These are phyloP conservation scores for Apostichopus californicus DNA, from an alignment of 35 echinoderm and acorn worm species.

Conservation along the genomic window DNA sequence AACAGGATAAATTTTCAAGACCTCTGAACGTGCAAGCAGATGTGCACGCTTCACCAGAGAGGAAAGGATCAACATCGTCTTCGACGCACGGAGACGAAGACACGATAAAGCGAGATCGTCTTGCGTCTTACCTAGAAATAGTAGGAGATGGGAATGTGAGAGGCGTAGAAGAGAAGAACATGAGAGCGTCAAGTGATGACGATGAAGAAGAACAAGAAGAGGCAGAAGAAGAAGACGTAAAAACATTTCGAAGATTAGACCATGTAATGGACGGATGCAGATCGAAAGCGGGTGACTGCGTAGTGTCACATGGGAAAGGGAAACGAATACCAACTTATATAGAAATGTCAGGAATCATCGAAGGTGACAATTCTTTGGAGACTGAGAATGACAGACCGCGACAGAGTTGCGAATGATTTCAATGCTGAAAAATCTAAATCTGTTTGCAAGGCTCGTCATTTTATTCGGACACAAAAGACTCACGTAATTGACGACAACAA, in stretches of 20 bases:
- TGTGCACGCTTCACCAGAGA: background rate
- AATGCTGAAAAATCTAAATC: too few species aligned
- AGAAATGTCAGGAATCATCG: background rate
- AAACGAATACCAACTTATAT: background rate
- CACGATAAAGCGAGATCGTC: background rate
- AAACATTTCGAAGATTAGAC: background rate
- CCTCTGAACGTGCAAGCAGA: conserved; percentile 34
- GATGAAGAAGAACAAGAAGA: background rate
- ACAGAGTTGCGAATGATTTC: too few species aligned
- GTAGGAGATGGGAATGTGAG: background rate
- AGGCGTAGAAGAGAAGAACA: background rate
- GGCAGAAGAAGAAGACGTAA: background rate
- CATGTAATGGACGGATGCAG: too few species aligned
- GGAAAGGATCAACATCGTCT: too few species aligned
- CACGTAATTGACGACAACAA: too few species aligned
- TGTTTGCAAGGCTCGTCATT: too few species aligned
- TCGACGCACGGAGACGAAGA: background rate
- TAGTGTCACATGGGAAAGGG: background rate
- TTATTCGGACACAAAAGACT: too few species aligned
- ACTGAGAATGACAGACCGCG: background rate
- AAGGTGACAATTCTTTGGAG: background rate
- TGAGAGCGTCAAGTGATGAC: background rate
- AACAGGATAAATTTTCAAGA: background rate
- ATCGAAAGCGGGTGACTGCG: background rate
- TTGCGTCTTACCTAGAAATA: conserved; percentile 5